Evolutionary conservation across 2,797 vertebrate species (phyloP), one percentile per base, ranked within the genome.

Genomic region (Phrynocephalus vlangalii): DNA sequence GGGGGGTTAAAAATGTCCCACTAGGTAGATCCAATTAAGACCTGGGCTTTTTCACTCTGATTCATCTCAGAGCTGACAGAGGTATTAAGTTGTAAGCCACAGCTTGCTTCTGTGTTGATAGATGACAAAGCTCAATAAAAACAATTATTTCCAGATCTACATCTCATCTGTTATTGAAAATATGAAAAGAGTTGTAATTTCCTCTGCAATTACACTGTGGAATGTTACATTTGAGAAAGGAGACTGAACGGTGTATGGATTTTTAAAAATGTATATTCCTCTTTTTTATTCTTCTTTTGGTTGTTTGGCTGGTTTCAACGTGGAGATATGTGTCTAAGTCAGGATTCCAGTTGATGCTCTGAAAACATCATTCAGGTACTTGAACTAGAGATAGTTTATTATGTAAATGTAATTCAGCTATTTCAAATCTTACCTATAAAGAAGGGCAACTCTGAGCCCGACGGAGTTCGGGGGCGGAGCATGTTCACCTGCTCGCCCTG

Each of bases 81-180:
- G 89, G 91, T 93, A 88, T 44, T 86, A 92, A 95, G 92, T 87
- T 91, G 79, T 70, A 81, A 96, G 93, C 60, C 91, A 84, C 92
- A 94, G 95, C 91, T 95, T 96, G 91, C 93, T 83, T 90, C 92
- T 84, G 66, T 60, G 90, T 71, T 86, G 87, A 88, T 91, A 90
- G 90, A 95, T 93, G 95, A 92, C 94, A 96, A 92, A 94, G 87
- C 93, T 95, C 95, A 96, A 96, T 96, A 95, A 95, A 96, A 96
- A 96, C 95, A 96, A 97, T 97, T 95, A 97, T 95, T 96, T 92
- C 90, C 88, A 96, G 95, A 90, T 87, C 90, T 94, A 13, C 94
- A 90, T 94, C 96, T 97, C 96, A 97, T 97, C 94, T 95, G 96
- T 97, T 97, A 97, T 97, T 96, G 96, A 97, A 96, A 93, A 89